A percentile compares a stretch with the other conserved stretches of the same genome.
Evolutionary conservation across 2,113 vertebrate genomes (phyloP).

Genomic region (Condylura cristata): DNA sequence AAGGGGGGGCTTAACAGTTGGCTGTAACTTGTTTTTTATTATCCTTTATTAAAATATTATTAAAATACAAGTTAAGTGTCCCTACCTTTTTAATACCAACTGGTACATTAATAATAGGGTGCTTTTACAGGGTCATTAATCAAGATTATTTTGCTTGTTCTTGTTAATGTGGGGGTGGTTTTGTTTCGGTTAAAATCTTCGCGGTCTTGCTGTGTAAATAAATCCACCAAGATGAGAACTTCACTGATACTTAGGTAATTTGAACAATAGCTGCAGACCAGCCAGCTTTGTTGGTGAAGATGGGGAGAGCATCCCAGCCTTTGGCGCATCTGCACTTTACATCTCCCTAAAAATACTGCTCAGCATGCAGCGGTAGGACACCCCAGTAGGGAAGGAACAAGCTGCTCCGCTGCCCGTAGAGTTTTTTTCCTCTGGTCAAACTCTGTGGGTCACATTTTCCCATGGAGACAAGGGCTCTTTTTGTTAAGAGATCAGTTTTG

Average conservation of each 20-base stretch:
- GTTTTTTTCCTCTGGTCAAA: neutral
- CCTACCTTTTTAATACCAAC: neutral
- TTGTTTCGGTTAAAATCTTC: slow-evolving; percentile 6
- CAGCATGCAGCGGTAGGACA: neutral
- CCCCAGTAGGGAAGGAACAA: neutral
- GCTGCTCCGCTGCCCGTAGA: neutral
- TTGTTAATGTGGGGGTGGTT: neutral
- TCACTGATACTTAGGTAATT: neutral
- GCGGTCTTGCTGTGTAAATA: neutral
- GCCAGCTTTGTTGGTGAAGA: neutral
- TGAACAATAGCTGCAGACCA: neutral
- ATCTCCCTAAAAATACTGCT: neutral
- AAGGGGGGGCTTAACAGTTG: neutral
- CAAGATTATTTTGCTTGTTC: slow-evolving; percentile 22
- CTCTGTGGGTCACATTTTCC: neutral
- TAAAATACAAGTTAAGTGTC: neutral
- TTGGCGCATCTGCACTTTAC: neutral
- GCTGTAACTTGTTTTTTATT: slow-evolving; percentile 58
- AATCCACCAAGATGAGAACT: neutral
- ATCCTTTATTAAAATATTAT: slow-evolving; percentile 52
- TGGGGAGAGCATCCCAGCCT: too few relatives aligned
- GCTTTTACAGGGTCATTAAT: neutral
- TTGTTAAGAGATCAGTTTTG: neutral
- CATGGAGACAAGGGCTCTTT: neutral
- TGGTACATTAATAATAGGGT: slow-evolving; percentile 18